Evolutionary conservation across 2,888 invertebrate species (phyloP).

Genomic region (Lutraria lutraria): DNA sequence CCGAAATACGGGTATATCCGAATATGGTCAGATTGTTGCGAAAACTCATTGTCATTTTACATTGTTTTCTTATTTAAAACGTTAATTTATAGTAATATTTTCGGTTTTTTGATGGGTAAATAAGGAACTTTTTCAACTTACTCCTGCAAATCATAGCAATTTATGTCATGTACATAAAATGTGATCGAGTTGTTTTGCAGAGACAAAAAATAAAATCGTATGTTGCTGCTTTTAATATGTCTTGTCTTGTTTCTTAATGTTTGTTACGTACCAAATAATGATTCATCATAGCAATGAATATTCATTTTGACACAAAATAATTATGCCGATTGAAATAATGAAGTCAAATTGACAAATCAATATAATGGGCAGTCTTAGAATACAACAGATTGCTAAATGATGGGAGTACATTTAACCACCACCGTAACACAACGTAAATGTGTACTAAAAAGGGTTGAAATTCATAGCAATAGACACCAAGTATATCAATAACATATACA

Average conservation of each 20-base stretch:
- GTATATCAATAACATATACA: too few species aligned
- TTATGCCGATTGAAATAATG: too few species aligned
- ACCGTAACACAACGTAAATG: too few species aligned
- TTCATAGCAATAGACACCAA: too few species aligned
- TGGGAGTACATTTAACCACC: too few species aligned
- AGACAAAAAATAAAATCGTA: constrained; percentile 68
- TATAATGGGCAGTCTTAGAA: too few species aligned
- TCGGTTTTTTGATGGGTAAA: constrained; percentile 47
- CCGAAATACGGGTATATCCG: constrained; percentile 27
- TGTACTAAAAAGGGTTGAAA: too few species aligned
- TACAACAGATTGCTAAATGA: too few species aligned
- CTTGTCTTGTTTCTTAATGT: constrained; percentile 17
- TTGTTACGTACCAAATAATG: background rate
- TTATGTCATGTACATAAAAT: constrained; percentile 45
- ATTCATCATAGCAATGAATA: too few species aligned
- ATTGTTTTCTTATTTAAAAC: constrained; percentile 38
- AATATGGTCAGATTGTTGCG: constrained; percentile 32
- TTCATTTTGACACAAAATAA: too few species aligned
- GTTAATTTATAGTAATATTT: constrained; percentile 34
- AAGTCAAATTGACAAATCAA: too few species aligned
- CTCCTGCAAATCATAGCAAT: constrained; percentile 42
- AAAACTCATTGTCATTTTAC: constrained; percentile 37
- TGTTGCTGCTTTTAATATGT: constrained; percentile 69
- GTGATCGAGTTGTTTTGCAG: constrained; percentile 56
- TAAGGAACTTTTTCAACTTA: constrained; percentile 35